Percentiles rank a stretch among this genome's conserved stretches.
These are phyloP conservation scores for Lathronympha strigana DNA, from an alignment of 2,888 invertebrate species.

Conservation along the genomic window DNA sequence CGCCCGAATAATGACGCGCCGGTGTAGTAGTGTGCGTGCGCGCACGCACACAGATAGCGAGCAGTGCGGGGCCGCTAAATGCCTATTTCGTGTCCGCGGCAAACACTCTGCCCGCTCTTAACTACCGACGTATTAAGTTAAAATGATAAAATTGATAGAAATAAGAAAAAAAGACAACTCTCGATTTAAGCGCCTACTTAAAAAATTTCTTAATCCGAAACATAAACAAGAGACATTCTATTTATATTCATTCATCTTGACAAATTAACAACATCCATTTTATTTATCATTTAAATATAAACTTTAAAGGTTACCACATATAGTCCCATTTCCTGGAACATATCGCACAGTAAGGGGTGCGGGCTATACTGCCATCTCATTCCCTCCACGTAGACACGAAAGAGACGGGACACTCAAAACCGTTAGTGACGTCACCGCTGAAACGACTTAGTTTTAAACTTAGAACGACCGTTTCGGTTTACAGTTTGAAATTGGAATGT, in stretches of 20 bases:
- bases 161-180: neutral
- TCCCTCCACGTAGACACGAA: neutral
- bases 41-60: no score
- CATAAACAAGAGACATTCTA: constrained; percentile 29
- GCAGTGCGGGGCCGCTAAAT: no score
- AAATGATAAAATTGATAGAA: neutral
- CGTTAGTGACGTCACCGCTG: constrained; percentile 43
- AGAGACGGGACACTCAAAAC: constrained; percentile 29
- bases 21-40: no score
- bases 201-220: neutral
- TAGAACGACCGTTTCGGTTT: constrained; percentile 35
- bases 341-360: constrained; percentile 22
- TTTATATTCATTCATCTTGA: constrained; percentile 32
- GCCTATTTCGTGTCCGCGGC: no score
- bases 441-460: constrained; percentile 37
- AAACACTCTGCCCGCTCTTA: no score
- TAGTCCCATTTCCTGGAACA: constrained; percentile 8
- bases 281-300: constrained; percentile 12
- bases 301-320: neutral
- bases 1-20: no score
- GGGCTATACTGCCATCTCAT: constrained; percentile 2
- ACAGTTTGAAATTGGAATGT: constrained; percentile 39
- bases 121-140: no score
- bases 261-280: constrained; percentile 28
- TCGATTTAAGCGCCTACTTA: neutral